Conservation (phyloP, 2,888 invertebrate species). For the Orgyia antiqua region DNA sequence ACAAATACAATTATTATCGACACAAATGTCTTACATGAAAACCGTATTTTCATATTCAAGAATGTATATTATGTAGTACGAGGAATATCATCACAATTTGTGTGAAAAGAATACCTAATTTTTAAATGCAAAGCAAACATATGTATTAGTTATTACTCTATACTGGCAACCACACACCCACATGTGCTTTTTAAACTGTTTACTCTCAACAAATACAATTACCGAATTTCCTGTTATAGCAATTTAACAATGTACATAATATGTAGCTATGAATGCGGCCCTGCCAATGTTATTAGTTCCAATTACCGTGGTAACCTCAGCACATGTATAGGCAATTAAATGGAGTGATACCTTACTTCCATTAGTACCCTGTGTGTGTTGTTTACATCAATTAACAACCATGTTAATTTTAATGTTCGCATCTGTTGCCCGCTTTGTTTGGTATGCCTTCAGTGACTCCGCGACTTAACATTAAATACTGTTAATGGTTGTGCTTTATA, state of each 20-base stretch:
- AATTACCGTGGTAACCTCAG: conserved; percentile 74
- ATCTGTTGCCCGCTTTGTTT: conserved; percentile 44
- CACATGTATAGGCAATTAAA: conserved; percentile 73
- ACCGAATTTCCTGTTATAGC: conserved; percentile 37
- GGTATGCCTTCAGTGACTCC: conserved; percentile 35
- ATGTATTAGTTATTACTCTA: too few species aligned
- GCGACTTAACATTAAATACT: conserved; percentile 25
- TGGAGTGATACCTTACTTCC: conserved; percentile 75
- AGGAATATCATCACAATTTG: too few species aligned
- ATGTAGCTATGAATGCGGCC: conserved; percentile 50
- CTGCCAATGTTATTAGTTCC: conserved; percentile 67
- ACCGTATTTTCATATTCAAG: too few species aligned
- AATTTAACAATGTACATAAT: conserved; percentile 38
- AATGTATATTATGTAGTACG: too few species aligned
- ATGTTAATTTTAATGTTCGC: conserved; percentile 63
- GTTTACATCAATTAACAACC: conserved; percentile 72
- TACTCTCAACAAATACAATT: conserved; percentile 18
- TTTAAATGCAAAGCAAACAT: too few species aligned
- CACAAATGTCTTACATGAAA: too few species aligned
- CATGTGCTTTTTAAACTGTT: conserved; percentile 7
- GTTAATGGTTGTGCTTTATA: conserved; percentile 20
- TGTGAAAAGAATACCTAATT: too few species aligned
- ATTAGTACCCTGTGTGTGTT: conserved; percentile 61
- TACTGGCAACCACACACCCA: too few species aligned
- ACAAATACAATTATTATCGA: too few species aligned